Evolutionary conservation across 2,113 vertebrate genomes (phyloP), one percentile per base, ranked within the genome.

Genomic region (Cyanoramphus novaezelandiae): DNA sequence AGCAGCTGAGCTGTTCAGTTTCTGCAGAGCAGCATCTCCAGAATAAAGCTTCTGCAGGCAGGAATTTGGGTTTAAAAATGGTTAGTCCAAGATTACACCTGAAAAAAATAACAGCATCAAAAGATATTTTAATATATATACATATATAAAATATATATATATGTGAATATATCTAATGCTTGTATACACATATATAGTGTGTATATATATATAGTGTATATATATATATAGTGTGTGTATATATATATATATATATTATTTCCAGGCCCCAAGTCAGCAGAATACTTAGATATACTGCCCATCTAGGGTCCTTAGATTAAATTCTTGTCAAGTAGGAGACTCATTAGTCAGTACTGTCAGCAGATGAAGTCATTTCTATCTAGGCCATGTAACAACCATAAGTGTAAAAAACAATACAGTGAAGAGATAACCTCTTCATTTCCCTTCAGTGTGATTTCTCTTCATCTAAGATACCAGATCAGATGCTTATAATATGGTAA

Each of bases 1-100:
- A 91, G 79, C 39, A 85, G 91, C 63, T 69, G 79, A 95, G 75
- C 69, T 91, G 55, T 76, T 88, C 69, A 53, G 50, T 67, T 88
- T 88, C 76, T 90, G 70, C 57, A 90, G 23, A 85, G 60, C 11
- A 62, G 20, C 1, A 2, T 4, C 67, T 90, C 63, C 67, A n/a
- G 59, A 74, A 70, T 65, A 85, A 59, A 83, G 75, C 50, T 80
- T 65, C 63, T 60, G 55, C 60, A 88, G 55, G 55, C 31, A 93
- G 60, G 57, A 81, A 75, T 70, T 82, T 23, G 37, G 17, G 16
- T 68, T 92, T 88, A 60, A 80, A 95, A 90, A 84, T 7, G 9
- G 27, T 59, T 50, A 81, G 25, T 64, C n/a, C 37, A 71, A 90
- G 71, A 88, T 35, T 47, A 75, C 10, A 64, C 25, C 39, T 75